Percentiles rank a stretch among this genome's conserved stretches.
These are phyloP conservation scores for Drosophila varians DNA, from an alignment of 1,140 invertebrate species.

Conservation along the genomic window DNA sequence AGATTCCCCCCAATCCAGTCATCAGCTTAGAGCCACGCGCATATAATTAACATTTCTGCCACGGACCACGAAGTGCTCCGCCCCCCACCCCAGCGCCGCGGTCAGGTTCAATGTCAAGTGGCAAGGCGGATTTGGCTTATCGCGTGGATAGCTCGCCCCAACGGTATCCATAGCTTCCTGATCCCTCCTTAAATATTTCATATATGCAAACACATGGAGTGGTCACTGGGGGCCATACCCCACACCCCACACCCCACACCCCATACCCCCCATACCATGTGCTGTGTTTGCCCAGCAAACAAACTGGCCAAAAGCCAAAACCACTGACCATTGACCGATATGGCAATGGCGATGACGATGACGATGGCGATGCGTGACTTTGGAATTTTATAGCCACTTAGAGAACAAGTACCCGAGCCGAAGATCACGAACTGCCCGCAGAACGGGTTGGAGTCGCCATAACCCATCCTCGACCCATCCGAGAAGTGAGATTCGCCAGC, in stretches of 20 bases:
- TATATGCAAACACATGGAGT: conserved; percentile 68
- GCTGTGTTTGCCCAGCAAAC: conserved; percentile 63
- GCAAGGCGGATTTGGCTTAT: conserved; percentile 61
- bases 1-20: conserved; percentile 58
- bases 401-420: conserved; percentile 65
- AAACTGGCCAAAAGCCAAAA: conserved; percentile 66
- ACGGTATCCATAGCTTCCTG: conserved; percentile 37
- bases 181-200: conserved; percentile 58
- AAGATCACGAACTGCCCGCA: conserved; percentile 74
- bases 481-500: conserved; percentile 51
- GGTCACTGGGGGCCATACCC: conserved; percentile 11
- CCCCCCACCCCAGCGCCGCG: neutral
- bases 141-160: conserved; percentile 55
- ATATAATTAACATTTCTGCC: conserved; percentile 75
- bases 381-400: conserved; percentile 76
- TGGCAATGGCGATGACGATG: conserved; percentile 31
- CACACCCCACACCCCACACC: conserved; percentile 32
- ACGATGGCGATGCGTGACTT: conserved; percentile 55
- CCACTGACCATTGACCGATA: conserved; percentile 75
- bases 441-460: conserved; percentile 4
- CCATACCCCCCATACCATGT: conserved; percentile 28
- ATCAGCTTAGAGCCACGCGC: conserved; percentile 65
- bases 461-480: conserved; percentile 5
- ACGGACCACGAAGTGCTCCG: conserved; percentile 6
- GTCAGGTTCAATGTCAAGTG: conserved; percentile 75